These are phyloP conservation scores for Halictus rubicundus DNA, from an alignment of 1,140 invertebrate genomes.

Conservation along the genomic window DNA sequence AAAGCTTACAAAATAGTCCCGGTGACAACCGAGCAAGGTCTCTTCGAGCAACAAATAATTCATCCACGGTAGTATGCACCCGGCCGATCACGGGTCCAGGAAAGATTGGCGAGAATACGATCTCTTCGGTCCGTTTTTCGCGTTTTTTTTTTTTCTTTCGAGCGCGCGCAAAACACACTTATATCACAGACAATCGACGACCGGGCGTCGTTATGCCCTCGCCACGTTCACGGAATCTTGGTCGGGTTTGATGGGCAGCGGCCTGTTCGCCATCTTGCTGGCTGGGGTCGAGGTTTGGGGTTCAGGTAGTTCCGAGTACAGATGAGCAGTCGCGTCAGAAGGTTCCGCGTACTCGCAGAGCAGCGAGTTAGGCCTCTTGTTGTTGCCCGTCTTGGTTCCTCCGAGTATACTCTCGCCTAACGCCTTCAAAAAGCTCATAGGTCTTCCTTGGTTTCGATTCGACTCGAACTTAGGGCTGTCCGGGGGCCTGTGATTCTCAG, in stretches of 20 bases:
- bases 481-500: conserved; percentile 16
- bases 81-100: neutral
- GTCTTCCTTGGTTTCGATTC: conserved; percentile 61
- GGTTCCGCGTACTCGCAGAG: conserved; percentile 88
- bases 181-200: conserved; percentile 69
- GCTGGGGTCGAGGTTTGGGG: conserved; percentile 80
- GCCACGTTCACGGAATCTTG: conserved; percentile 68
- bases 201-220: conserved; percentile 63
- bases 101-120: neutral
- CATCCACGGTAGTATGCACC: neutral
- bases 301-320: conserved; percentile 86
- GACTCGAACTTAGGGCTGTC: conserved; percentile 40
- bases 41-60: neutral
- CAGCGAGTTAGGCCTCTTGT: conserved; percentile 81
- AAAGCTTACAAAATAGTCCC: conserved; percentile 21
- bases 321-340: conserved; percentile 84
- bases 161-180: conserved; percentile 23
- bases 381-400: conserved; percentile 54
- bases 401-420: conserved; percentile 76
- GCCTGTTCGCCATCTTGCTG: conserved; percentile 84
- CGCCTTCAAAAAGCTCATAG: conserved; percentile 75
- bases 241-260: conserved; percentile 85
- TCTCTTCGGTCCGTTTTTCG: conserved; percentile 27
- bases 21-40: neutral
- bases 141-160: no score